Conservation (phyloP, 1,140 invertebrate genomes). For the Drosophila repleta region DNA sequence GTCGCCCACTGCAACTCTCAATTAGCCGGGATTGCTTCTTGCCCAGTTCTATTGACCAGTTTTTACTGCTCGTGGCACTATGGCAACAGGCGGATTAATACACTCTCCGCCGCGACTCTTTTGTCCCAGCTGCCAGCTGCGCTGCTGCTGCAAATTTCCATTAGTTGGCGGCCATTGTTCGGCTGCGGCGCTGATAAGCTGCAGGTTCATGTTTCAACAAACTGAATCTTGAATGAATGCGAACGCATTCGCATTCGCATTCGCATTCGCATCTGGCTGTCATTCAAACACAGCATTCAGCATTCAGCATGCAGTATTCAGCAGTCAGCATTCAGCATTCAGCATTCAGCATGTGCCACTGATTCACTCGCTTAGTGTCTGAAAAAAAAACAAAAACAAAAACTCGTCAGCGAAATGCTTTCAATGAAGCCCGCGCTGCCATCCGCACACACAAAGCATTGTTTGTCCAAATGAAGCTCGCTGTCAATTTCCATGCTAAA, state of each 20-base stretch:
- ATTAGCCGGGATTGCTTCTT: neutral
- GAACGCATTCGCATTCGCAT: too few species aligned
- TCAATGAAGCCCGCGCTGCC: constrained; percentile 1
- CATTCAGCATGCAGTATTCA: constrained; percentile 3
- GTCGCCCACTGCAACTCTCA: neutral
- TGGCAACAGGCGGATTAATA: constrained; percentile 38
- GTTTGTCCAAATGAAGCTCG: constrained; percentile 16
- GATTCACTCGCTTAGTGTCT: constrained; percentile 20
- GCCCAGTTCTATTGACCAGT: neutral
- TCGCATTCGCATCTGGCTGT: constrained; percentile 12
- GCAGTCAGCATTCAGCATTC: too few species aligned
- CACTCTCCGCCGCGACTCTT: constrained; percentile 1
- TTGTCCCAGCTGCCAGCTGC: neutral
- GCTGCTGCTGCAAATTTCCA: constrained; percentile 29
- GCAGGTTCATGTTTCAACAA: constrained; percentile 28
- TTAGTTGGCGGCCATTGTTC: constrained; percentile 41
- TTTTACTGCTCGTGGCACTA: neutral
- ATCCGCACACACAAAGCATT: constrained; percentile 8
- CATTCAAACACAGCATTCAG: constrained; percentile 17
- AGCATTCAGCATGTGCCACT: constrained; percentile 7
- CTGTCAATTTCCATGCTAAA: neutral
- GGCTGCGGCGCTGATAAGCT: constrained; percentile 37
- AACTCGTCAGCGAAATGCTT: constrained; percentile 12
- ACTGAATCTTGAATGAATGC: constrained; percentile 17
- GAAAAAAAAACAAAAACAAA: neutral